Evolutionary conservation across 2,113 vertebrate species (phyloP).

Genomic region (Vidua macroura): DNA sequence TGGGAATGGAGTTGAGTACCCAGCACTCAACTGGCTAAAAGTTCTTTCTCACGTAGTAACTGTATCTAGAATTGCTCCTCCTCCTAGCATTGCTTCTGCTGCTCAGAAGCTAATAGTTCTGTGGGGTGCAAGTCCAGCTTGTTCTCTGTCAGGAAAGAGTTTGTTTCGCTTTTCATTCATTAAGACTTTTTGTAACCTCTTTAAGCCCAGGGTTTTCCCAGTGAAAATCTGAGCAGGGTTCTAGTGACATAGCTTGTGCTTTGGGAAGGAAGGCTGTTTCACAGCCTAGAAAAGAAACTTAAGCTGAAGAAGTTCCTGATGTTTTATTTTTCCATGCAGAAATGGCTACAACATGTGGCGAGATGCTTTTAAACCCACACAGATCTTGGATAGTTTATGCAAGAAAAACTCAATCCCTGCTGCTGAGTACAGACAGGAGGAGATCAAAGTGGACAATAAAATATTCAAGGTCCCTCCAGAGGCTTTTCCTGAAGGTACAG

Average conservation of each 20-base stretch:
- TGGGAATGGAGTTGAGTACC: not conserved
- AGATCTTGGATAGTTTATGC: slow-evolving; percentile 87
- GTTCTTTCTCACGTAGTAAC: not conserved
- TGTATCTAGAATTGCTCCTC: not conserved
- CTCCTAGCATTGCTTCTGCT: not conserved
- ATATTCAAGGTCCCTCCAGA: slow-evolving; percentile 87
- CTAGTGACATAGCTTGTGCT: not conserved
- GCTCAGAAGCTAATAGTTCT: not conserved
- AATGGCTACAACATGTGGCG: slow-evolving; percentile 88
- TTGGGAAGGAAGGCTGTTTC: not conserved
- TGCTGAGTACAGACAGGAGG: slow-evolving; percentile 82
- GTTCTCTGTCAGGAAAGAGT: not conserved
- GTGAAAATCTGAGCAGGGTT: not conserved
- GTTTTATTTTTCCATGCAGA: slow-evolving; percentile 64
- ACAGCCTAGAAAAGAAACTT: not conserved
- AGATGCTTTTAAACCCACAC: slow-evolving; percentile 84
- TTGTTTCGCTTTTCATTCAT: not conserved
- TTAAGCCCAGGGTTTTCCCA: not conserved
- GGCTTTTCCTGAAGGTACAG: slow-evolving; percentile 82
- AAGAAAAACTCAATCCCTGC: slow-evolving; percentile 79
- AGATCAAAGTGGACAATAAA: slow-evolving; percentile 91
- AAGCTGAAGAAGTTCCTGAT: not conserved
- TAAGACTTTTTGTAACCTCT: not conserved
- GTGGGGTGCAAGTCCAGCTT: not conserved
- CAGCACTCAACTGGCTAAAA: not conserved